These are phyloP conservation scores for Stylophora pistillata DNA, from an alignment of 64 coral and sea anemone genomes.

Conservation along the genomic window DNA sequence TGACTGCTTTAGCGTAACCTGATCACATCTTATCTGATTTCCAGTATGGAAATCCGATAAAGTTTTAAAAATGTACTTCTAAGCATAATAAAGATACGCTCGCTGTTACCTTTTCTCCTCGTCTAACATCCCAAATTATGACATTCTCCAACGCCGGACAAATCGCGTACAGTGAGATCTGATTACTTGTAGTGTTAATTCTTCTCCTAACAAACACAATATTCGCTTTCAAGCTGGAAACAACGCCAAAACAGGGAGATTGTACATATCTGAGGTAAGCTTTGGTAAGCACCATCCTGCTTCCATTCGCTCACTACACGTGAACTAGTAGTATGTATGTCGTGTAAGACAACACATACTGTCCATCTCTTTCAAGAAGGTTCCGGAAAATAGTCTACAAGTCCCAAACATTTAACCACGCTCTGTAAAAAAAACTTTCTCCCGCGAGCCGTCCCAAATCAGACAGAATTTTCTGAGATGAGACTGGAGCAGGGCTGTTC, in stretches of 20 bases:
- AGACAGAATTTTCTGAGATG: too few relatives aligned
- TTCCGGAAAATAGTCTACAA: too few relatives aligned
- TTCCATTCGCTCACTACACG: neutral
- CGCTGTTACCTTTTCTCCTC: slow-evolving; percentile 45
- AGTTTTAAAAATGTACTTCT: neutral
- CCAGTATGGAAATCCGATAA: too few relatives aligned
- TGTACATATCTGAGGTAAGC: slow-evolving; percentile 75
- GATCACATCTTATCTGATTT: too few relatives aligned
- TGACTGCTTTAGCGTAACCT: too few relatives aligned
- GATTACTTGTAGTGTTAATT: neutral
- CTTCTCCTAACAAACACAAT: slow-evolving; percentile 36
- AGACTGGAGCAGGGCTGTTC: too few relatives aligned
- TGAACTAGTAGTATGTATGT: neutral
- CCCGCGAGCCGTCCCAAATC: too few relatives aligned
- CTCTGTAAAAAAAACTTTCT: too few relatives aligned
- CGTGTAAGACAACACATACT: neutral
- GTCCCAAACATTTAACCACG: too few relatives aligned
- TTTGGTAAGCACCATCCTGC: slow-evolving; percentile 77
- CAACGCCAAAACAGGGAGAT: slow-evolving; percentile 54
- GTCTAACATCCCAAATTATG: slow-evolving; percentile 74
- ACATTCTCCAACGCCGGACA: slow-evolving; percentile 63
- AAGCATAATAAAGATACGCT: neutral
- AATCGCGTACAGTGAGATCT: slow-evolving; percentile 25
- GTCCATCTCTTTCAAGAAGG: too few relatives aligned
- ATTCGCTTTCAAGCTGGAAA: slow-evolving; percentile 64